phyloP scores from a whole-genome alignment of 1,140 invertebrate genomes.

The Drosophila pandora region DNA sequence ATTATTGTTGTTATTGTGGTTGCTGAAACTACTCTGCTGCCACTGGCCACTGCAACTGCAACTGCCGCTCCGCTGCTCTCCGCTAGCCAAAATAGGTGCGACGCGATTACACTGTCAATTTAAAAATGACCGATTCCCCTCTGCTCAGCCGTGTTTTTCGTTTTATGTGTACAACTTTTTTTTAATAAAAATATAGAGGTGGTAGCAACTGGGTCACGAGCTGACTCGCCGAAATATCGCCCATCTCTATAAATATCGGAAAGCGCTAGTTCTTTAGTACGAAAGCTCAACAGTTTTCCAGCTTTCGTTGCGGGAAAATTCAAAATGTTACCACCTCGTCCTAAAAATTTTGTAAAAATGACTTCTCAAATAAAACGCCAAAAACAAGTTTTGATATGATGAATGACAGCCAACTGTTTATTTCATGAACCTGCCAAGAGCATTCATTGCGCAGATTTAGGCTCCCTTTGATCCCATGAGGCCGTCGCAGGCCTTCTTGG shows the following conservation, averaged over 20 bases:
- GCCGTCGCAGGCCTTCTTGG: neutral
- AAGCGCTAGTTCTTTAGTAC: neutral
- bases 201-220: conserved; percentile 10
- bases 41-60: conserved; percentile 4
- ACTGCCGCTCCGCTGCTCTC: neutral
- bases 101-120: conserved; percentile 49
- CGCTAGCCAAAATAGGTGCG: neutral
- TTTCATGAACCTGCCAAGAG: neutral
- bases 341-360: too few relatives aligned
- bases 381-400: neutral
- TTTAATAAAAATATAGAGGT: conserved; percentile 33
- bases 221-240: neutral
- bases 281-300: neutral
- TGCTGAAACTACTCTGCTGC: conserved; percentile 21
- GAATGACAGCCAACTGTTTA: neutral
- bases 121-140: conserved; percentile 52
- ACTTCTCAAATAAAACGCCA: too few relatives aligned
- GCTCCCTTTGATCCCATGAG: too few relatives aligned
- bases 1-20: conserved; percentile 31
- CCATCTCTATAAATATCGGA: neutral
- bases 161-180: conserved; percentile 36
- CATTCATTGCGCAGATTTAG: neutral
- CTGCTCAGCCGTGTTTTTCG: conserved; percentile 52
- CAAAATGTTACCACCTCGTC: neutral
- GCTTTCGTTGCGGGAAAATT: neutral